Percentiles rank a stretch among this genome's conserved stretches.
Evolutionary conservation across 1,140 invertebrate species (phyloP).

Genomic region (Procambarus clarkii): DNA sequence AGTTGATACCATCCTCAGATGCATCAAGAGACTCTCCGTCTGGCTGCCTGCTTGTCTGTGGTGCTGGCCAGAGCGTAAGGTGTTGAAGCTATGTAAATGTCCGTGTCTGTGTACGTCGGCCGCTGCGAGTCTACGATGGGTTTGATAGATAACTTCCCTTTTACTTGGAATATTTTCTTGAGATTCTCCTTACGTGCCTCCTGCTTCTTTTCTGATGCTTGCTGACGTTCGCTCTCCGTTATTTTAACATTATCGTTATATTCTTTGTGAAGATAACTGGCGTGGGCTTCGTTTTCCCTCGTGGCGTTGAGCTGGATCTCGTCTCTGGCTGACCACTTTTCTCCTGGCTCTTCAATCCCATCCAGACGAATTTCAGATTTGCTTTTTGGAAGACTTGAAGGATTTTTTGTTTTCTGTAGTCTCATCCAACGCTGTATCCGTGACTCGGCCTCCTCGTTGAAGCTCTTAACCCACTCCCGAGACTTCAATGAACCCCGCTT

Average conservation of each 20-base stretch:
- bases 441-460: slow-evolving; percentile 24
- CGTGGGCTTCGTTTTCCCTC: not conserved
- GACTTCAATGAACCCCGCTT: slow-evolving; percentile 32
- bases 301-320: slow-evolving; percentile 48
- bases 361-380: slow-evolving; percentile 61
- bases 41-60: not conserved
- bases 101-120: slow-evolving; percentile 42
- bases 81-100: slow-evolving; percentile 43
- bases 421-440: slow-evolving; percentile 20
- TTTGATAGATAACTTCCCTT: slow-evolving; percentile 56
- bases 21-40: slow-evolving; percentile 37
- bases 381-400: slow-evolving; percentile 52
- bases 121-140: slow-evolving; percentile 51
- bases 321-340: slow-evolving; percentile 44
- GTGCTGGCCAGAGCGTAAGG: slow-evolving; percentile 49
- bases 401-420: slow-evolving; percentile 22
- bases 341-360: slow-evolving; percentile 20
- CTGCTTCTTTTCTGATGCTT: slow-evolving; percentile 31
- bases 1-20: slow-evolving; percentile 50
- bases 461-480: slow-evolving; percentile 58
- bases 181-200: slow-evolving; percentile 41
- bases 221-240: not conserved
- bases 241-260: not conserved
- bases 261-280: not conserved
- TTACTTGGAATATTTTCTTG: slow-evolving; percentile 59